Evolutionary conservation across 2,888 invertebrate genomes (phyloP).

Genomic region (Schizaphis graminum): DNA sequence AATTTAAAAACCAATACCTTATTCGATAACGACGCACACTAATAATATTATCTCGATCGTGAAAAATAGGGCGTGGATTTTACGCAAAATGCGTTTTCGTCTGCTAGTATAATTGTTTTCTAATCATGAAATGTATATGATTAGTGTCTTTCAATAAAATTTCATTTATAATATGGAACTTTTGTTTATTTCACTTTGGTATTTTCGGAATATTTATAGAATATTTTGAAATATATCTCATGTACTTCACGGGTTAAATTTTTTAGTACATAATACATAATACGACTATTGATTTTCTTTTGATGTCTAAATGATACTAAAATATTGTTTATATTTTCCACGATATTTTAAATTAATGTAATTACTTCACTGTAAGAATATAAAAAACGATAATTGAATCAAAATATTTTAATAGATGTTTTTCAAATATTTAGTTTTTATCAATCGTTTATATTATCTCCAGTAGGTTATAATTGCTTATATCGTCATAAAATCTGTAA

Average conservation of each 20-base stretch:
- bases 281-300: too few species aligned
- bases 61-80: neutral
- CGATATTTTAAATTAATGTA: neutral
- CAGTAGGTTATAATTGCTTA: neutral
- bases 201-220: neutral
- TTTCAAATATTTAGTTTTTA: neutral
- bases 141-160: neutral
- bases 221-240: neutral
- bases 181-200: neutral
- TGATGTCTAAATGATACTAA: neutral
- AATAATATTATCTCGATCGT: conserved; percentile 14
- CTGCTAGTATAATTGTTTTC: neutral
- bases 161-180: neutral
- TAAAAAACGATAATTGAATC: neutral
- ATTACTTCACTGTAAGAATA: neutral
- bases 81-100: neutral
- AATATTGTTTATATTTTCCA: neutral
- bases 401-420: neutral
- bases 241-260: neutral
- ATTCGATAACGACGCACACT: neutral
- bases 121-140: neutral
- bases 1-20: conserved; percentile 11
- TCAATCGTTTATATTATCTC: neutral
- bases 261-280: neutral
- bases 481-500: neutral